Conservation (phyloP, 1,140 invertebrate species). For the Drosophila paulistorum region DNA sequence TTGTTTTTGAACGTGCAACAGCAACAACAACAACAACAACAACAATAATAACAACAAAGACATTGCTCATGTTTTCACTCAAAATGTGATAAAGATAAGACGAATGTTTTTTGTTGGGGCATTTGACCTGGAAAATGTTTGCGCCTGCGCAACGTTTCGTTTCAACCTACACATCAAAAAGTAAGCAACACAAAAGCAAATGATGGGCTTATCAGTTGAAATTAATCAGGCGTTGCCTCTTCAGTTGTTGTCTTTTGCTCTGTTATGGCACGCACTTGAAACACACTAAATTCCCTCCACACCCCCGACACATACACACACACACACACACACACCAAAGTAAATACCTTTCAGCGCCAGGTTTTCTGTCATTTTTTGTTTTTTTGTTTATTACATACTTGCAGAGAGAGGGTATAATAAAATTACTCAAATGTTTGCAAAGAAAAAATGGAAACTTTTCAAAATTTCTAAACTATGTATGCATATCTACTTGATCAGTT, state of each 20-base stretch:
- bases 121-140: conserved; percentile 75
- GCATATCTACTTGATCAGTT: too few species aligned
- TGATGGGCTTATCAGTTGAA: conserved; percentile 76
- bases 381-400: conserved; percentile 12
- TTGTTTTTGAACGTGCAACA: conserved; percentile 68
- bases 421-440: too few species aligned
- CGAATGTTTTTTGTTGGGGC: conserved; percentile 58
- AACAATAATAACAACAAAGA: conserved; percentile 17
- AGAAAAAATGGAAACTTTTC: too few species aligned
- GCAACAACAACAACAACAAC: conserved; percentile 31
- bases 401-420: too few species aligned
- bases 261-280: conserved; percentile 48
- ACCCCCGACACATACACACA: too few species aligned
- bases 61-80: conserved; percentile 62
- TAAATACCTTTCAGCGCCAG: conserved; percentile 62
- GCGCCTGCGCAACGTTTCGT: conserved; percentile 73
- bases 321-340: conserved; percentile 6
- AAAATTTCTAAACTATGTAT: too few species aligned
- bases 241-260: conserved; percentile 20
- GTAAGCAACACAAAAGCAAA: conserved; percentile 63
- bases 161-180: conserved; percentile 61
- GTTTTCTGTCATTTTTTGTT: conserved; percentile 32
- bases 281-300: conserved; percentile 18
- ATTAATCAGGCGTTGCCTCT: conserved; percentile 76
- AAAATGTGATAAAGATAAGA: conserved; percentile 78